Conservation (phyloP, 2,888 invertebrate species). For the Chesias legatella region DNA sequence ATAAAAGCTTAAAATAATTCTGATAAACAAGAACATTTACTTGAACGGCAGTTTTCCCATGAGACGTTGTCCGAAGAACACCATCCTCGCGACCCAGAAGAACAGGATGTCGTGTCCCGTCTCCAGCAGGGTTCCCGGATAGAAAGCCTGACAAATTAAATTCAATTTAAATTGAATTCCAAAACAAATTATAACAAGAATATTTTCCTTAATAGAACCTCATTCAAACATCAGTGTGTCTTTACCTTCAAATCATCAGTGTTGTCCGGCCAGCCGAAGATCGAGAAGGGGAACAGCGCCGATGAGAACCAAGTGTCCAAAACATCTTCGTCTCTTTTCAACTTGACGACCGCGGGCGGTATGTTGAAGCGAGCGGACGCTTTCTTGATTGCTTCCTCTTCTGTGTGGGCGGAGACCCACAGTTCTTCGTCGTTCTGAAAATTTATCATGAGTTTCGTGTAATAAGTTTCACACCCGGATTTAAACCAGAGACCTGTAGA, state of each 20-base stretch:
- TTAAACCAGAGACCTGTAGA: no score
- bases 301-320: constrained; percentile 99
- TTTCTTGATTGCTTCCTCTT: constrained; percentile 88
- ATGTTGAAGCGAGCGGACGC: constrained; percentile 86
- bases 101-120: constrained; percentile 99
- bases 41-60: constrained; percentile 95
- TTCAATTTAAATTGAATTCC: not conserved
- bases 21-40: no score
- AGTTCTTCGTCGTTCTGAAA: constrained; percentile 74
- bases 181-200: no score
- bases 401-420: constrained; percentile 90
- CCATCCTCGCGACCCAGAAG: constrained; percentile 99
- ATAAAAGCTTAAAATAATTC: no score
- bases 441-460: not conserved
- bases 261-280: constrained; percentile 97
- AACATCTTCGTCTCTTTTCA: constrained; percentile 95
- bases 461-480: not conserved
- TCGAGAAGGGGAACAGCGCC: constrained; percentile 96
- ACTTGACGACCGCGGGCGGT: constrained; percentile 69
- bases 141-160: constrained; percentile 82
- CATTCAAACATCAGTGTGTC: no score
- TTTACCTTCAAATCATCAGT: constrained; percentile 83
- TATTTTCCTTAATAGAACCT: no score
- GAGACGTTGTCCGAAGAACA: constrained; percentile 96
- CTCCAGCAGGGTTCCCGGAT: constrained; percentile 95